These are phyloP conservation scores for Xiphophorus hellerii DNA, from an alignment of 2,113 vertebrate species.

Conservation along the genomic window DNA sequence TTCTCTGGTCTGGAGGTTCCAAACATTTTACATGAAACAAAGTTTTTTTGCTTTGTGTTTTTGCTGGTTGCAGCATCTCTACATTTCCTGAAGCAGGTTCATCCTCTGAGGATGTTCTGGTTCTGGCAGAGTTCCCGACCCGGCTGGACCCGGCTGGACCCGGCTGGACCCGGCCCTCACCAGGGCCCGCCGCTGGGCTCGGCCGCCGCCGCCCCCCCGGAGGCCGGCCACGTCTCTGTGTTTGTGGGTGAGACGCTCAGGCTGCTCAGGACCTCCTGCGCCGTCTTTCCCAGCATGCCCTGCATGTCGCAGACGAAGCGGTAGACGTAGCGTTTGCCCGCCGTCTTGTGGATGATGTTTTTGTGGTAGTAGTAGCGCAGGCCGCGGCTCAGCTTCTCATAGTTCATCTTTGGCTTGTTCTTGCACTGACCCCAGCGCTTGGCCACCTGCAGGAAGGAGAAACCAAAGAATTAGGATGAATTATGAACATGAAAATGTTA, in stretches of 20 bases:
- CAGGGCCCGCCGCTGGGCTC: slow-evolving; percentile 51
- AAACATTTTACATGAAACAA: not conserved
- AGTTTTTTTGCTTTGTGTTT: too few relatives aligned
- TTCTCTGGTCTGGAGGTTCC: slow-evolving; percentile 3
- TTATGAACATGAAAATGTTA: too few relatives aligned
- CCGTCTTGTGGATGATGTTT: slow-evolving; percentile 89
- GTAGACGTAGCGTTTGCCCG: slow-evolving; percentile 88
- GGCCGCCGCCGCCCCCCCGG: not conserved
- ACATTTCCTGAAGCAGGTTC: too few relatives aligned
- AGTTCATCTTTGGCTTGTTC: slow-evolving; percentile 91
- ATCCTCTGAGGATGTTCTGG: too few relatives aligned
- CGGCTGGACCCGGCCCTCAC: not conserved
- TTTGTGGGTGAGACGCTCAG: slow-evolving; percentile 69
- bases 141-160: too few relatives aligned
- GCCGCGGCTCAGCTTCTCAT: slow-evolving; percentile 88
- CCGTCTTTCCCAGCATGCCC: slow-evolving; percentile 81
- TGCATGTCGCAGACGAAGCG: slow-evolving; percentile 86
- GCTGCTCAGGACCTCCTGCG: slow-evolving; percentile 78
- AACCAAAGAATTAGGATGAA: not conserved
- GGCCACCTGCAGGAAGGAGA: slow-evolving; percentile 75
- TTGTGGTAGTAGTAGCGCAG: slow-evolving; percentile 89
- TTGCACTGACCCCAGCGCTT: slow-evolving; percentile 88
- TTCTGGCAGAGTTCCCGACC: too few relatives aligned
- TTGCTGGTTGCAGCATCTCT: too few relatives aligned
- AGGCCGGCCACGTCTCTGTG: slow-evolving; percentile 52